A percentile compares a stretch with the other conserved stretches of the same genome.
Evolutionary conservation across 2,888 invertebrate genomes (phyloP).

Genomic region (Leucophora obtusa): DNA sequence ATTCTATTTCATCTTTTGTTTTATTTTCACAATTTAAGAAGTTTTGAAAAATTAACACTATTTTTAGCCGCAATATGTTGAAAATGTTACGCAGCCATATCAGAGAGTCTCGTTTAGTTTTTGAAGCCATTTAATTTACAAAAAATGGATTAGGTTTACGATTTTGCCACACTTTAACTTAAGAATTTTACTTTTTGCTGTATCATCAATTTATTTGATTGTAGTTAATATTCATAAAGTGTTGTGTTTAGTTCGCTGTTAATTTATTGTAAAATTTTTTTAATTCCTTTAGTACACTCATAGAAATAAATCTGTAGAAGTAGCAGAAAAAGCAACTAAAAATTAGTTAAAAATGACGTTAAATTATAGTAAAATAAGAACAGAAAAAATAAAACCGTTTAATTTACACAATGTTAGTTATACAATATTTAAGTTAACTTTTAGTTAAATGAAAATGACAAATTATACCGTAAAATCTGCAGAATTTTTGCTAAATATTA

Average conservation of each 20-base stretch:
- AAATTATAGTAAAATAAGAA: no score
- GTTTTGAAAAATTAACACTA: not conserved
- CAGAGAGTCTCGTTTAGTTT: constrained; percentile 16
- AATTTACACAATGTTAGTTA: no score
- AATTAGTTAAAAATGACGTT: no score
- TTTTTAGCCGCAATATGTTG: constrained; percentile 43
- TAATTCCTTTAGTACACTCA: no score
- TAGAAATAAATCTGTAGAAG: no score
- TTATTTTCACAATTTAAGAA: not conserved
- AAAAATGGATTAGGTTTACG: not conserved
- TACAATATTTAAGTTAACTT: no score
- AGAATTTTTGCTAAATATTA: no score
- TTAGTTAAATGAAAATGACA: no score
- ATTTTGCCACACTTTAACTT: not conserved
- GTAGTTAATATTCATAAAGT: not conserved
- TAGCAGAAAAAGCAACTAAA: no score
- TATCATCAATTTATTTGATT: constrained; percentile 29
- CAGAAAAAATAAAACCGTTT: no score
- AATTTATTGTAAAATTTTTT: not conserved
- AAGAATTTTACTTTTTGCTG: constrained; percentile 23
- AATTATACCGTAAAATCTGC: no score
- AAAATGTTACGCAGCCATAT: constrained; percentile 35
- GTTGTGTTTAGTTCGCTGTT: not conserved
- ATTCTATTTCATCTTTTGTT: not conserved
- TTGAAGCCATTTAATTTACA: constrained; percentile 20